Conservation (phyloP, 2,888 invertebrate species). For the Rugalucina vietnamica region DNA sequence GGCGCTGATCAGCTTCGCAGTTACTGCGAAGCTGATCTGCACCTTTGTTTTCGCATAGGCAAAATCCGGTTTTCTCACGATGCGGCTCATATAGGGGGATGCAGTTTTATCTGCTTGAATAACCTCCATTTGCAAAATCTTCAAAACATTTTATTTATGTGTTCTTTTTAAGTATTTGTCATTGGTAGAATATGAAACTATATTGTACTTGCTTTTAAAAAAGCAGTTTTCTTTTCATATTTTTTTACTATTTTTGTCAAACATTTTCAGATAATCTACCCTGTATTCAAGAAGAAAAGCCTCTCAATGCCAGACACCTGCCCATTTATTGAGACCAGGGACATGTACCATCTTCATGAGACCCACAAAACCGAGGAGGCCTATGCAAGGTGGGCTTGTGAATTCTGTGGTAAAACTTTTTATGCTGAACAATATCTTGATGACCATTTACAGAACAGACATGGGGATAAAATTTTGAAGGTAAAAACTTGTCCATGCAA, state of each 20-base stretch:
- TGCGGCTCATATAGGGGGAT: too few species aligned
- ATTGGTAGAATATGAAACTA: too few species aligned
- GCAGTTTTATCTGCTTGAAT: too few species aligned
- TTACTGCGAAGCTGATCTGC: too few species aligned
- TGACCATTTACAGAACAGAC: conserved; percentile 78
- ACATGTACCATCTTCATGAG: conserved; percentile 76
- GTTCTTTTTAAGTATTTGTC: too few species aligned
- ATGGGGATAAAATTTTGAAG: conserved; percentile 70
- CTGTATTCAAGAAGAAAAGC: conserved; percentile 58
- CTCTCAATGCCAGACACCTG: conserved; percentile 68
- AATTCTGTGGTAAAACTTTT: conserved; percentile 81
- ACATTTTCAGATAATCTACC: conserved; percentile 69
- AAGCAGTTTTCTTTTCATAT: background rate
- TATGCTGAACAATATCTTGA: conserved; percentile 78
- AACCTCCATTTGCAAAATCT: too few species aligned
- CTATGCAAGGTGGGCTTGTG: conserved; percentile 77
- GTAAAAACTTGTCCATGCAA: too few species aligned
- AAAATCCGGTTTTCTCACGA: too few species aligned
- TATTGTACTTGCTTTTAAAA: too few species aligned
- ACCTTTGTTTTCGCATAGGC: too few species aligned
- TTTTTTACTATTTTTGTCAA: background rate
- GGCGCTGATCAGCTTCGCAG: too few species aligned
- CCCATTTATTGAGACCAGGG: conserved; percentile 70
- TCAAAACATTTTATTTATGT: too few species aligned
- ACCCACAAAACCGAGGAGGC: conserved; percentile 75